Base-by-base conservation (phyloP, 2,113 vertebrate species). In the Procavia capensis region DNA sequence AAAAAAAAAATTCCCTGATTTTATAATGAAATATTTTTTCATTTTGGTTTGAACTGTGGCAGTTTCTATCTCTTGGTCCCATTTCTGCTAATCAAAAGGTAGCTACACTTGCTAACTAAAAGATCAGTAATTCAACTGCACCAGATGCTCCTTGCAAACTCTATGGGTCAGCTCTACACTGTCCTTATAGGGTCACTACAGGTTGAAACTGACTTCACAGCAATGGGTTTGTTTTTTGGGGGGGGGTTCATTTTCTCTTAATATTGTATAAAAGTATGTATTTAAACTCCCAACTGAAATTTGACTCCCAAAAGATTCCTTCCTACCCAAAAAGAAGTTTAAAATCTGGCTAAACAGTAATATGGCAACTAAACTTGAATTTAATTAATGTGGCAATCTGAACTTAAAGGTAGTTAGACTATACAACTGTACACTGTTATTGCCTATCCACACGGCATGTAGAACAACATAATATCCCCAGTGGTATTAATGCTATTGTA, bases 311-410 rank as follows among this genome's bases (percentile, higher is more conserved):
- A 84, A 70, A 92, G 27, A n/a, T 22, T 22, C 57, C 19, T 24
- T 5, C 57, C 57, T 24, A 20, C 57, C 34, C 9, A 74, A 93
- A 66, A 88, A 8, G 81, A 39, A 59, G 47, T n/a, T 76, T 91
- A 85, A 94, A 93, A 93, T 91, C 66, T n/a, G 93, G 78, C 82
- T 95, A 43, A 87, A 94, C 45, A 93, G 29, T 92, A 98, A 95
- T 41, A 31, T 25, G 93, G 70, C 45, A 90, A 85, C 75, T 94
- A 88, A 90, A 88, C 91, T 94, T 61, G 91, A 70, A n/a, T n/a
- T n/a, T n/a, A n/a, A n/a, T n/a, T n/a, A n/a, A n/a, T n/a, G n/a
- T n/a, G n/a, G n/a, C n/a, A n/a, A n/a, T n/a, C n/a, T 61, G 6
- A 98, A 97, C 29, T 93, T 96, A 91, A 63, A 87, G 64, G 72